Conservation (phyloP, 2,113 vertebrate genomes). For the Clarias batrachus region DNA sequence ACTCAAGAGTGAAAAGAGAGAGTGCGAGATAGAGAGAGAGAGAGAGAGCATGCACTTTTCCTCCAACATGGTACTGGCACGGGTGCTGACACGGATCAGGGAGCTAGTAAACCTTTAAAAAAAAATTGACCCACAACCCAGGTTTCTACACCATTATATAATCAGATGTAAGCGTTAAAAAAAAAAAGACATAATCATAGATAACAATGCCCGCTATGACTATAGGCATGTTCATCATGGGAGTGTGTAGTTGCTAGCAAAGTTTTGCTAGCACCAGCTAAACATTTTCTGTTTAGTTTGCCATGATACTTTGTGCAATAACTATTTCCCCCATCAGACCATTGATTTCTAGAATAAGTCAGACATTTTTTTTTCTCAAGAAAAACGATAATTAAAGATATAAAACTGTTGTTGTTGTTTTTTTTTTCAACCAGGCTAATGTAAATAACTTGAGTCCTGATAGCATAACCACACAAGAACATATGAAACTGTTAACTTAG, state of each 20-base stretch:
- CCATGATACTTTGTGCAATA: neutral
- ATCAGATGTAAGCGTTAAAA: neutral
- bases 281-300: neutral
- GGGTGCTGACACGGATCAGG: neutral
- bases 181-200: neutral
- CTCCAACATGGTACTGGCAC: neutral
- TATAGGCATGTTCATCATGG: neutral
- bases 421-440: neutral
- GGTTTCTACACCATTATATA: neutral
- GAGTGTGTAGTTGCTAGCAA: neutral
- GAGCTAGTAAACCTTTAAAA: neutral
- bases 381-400: no score
- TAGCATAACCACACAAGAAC: neutral
- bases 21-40: constrained; percentile 19
- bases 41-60: neutral
- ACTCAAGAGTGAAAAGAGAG: constrained; percentile 41
- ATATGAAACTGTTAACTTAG: neutral
- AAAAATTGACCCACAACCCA: neutral
- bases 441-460: neutral
- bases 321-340: neutral
- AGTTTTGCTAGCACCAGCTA: neutral
- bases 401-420: neutral
- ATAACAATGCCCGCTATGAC: neutral
- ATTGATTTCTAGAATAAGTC: neutral
- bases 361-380: neutral